Conservation (phyloP, 2,113 vertebrate genomes). For the Eublepharis macularius region DNA sequence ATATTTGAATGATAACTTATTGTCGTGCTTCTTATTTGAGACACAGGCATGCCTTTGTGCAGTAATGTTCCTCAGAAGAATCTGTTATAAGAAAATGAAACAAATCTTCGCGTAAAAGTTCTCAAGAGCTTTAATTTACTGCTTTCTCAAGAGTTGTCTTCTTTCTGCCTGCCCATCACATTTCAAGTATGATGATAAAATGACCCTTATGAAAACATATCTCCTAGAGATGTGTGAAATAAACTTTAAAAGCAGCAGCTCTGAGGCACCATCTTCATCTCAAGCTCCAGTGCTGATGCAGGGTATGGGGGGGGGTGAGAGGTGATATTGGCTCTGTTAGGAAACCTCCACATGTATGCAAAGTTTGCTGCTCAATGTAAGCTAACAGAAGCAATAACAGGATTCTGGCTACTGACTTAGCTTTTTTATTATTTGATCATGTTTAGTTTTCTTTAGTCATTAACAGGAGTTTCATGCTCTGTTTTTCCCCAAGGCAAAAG, state of each 20-base stretch:
- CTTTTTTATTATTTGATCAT: neutral
- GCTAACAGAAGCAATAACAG: neutral
- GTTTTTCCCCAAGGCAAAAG: neutral
- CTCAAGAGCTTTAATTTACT: neutral
- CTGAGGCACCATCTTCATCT: neutral
- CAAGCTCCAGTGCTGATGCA: neutral
- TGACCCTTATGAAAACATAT: slow-evolving; percentile 10
- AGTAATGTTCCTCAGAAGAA: neutral
- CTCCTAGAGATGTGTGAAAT: neutral
- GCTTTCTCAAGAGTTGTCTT: neutral
- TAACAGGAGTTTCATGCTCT: neutral
- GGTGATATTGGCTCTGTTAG: neutral
- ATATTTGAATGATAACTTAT: neutral
- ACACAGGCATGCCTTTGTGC: neutral
- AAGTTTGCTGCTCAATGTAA: neutral
- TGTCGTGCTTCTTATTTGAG: neutral
- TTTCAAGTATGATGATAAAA: slow-evolving; percentile 1
- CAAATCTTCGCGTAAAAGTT: neutral
- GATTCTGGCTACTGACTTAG: neutral
- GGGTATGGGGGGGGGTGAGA: too few species aligned
- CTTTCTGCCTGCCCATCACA: neutral
- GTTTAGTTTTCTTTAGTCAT: neutral
- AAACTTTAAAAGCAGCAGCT: neutral
- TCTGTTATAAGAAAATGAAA: neutral
- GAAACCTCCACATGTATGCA: neutral